Evolutionary conservation across 2,888 invertebrate species (phyloP), one percentile per base, ranked within the genome.

Genomic region (Xestia ashworthii): DNA sequence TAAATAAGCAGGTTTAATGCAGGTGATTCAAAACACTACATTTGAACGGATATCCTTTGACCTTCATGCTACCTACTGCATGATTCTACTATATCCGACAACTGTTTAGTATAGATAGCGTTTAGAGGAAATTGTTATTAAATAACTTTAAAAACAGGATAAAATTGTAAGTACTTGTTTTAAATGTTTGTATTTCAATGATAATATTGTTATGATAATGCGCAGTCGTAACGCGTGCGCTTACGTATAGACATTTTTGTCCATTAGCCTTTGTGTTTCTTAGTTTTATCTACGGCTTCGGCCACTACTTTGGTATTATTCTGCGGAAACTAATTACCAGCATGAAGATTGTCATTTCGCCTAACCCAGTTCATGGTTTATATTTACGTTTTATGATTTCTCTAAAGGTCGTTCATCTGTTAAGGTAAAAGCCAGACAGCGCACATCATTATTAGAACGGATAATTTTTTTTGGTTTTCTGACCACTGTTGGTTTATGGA

Each of bases 21-120:
- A 58, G 25, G 44, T 65, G 46, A 64, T 71, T 64, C 25, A 16
- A 64, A 32, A 25, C 5, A 58, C 76, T 65, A 66, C 53, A 44
- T 75, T 55, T 58, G 38, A 75, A 71, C 50, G 60, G 50, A 71
- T 80, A 80, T 77, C 50, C 70, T 53, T 62, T 80, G 50, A 77
- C 77, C 77, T 77, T 71, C 60, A 4, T 38, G 41, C 22, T 50
- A 44, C 41, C 44, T 55, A 78, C 68, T 0, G 9, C 14, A n/a
- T 5, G 41, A 16, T 67, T 32, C 32, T 8, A 80, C 3, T 22
- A n/a, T n/a, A 14, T 41, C 14, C 41, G 67, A 32, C 53, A 41
- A 44, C 9, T 44, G 2, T n/a, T 78, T 60, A 19, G 32, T 60
- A 9, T 32, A 14, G n/a, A 60, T 44, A 58, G 41, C 3, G 5